phyloP scores from a whole-genome alignment of 2,888 invertebrate genomes.

The Baccha elongata region DNA sequence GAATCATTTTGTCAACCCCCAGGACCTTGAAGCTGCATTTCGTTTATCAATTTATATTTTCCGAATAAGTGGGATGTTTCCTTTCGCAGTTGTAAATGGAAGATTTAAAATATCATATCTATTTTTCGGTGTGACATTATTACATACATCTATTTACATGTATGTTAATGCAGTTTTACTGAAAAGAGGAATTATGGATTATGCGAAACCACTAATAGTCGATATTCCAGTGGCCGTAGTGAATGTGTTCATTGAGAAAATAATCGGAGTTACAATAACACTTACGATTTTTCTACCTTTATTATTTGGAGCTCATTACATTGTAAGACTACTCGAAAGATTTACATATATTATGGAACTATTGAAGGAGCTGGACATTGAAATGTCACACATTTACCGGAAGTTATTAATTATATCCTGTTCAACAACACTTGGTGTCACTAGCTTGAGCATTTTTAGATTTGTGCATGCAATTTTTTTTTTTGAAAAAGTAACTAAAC shows the following conservation, averaged over 20 bases:
- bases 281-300: too few species aligned
- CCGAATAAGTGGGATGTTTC: background rate
- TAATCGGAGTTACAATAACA: slow-evolving; percentile 73
- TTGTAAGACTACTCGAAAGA: slow-evolving; percentile 61
- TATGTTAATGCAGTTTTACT: slow-evolving; percentile 74
- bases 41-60: background rate
- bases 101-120: background rate
- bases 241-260: too few species aligned
- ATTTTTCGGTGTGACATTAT: slow-evolving; percentile 41
- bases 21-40: background rate
- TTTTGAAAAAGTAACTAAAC: slow-evolving; percentile 15
- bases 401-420: slow-evolving; percentile 20
- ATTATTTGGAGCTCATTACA: too few species aligned
- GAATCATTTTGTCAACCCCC: background rate
- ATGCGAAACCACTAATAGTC: slow-evolving; percentile 74
- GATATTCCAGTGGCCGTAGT: slow-evolving; percentile 61
- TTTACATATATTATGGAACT: slow-evolving; percentile 63
- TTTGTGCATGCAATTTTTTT: background rate
- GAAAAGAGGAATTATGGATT: slow-evolving; percentile 66
- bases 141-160: slow-evolving; percentile 64
- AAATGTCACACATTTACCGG: slow-evolving; percentile 48
- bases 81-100: background rate
- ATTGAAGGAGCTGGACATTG: slow-evolving; percentile 63
- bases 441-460: background rate
- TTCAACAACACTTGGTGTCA: background rate